Conservation (phyloP, 1,140 invertebrate species). For the Protaetia brevitarsis region DNA sequence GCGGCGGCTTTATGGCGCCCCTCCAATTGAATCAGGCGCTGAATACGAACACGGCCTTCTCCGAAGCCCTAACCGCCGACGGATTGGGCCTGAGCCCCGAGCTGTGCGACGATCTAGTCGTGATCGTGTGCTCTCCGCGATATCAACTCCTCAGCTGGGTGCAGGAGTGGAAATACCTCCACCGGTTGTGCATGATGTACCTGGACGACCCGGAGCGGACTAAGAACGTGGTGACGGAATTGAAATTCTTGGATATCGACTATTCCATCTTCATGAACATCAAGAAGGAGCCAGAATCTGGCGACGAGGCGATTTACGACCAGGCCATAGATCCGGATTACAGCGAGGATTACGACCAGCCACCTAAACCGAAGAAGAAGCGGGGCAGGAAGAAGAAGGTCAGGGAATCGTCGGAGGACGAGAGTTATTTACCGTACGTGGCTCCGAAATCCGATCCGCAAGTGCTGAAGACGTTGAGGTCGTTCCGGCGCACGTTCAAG, state of each 20-base stretch:
- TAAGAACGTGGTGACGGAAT: conserved; percentile 57
- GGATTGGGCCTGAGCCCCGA: conserved; percentile 57
- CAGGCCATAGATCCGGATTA: conserved; percentile 21
- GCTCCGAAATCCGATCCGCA: conserved; percentile 52
- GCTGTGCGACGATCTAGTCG: conserved; percentile 60
- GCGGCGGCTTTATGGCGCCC: conserved; percentile 42
- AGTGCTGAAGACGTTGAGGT: conserved; percentile 56
- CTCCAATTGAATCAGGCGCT: conserved; percentile 38
- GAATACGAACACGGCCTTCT: conserved; percentile 42
- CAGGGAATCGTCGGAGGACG: not conserved
- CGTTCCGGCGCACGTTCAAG: conserved; percentile 50
- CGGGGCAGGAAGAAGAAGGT: conserved; percentile 18
- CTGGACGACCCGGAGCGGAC: conserved; percentile 58
- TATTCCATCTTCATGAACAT: conserved; percentile 61
- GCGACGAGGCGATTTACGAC: conserved; percentile 28
- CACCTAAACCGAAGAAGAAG: not conserved
- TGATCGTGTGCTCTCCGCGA: conserved; percentile 59
- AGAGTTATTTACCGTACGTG: conserved; percentile 6
- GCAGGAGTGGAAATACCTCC: conserved; percentile 58
- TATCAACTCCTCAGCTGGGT: conserved; percentile 63
- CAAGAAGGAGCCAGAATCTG: conserved; percentile 44
- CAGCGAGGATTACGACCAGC: not conserved
- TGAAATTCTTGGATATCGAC: conserved; percentile 65
- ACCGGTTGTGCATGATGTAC: conserved; percentile 58
- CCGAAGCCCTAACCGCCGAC: conserved; percentile 44